phyloP scores from a whole-genome alignment of 1,140 invertebrate species.

The Dreissena polymorpha region DNA sequence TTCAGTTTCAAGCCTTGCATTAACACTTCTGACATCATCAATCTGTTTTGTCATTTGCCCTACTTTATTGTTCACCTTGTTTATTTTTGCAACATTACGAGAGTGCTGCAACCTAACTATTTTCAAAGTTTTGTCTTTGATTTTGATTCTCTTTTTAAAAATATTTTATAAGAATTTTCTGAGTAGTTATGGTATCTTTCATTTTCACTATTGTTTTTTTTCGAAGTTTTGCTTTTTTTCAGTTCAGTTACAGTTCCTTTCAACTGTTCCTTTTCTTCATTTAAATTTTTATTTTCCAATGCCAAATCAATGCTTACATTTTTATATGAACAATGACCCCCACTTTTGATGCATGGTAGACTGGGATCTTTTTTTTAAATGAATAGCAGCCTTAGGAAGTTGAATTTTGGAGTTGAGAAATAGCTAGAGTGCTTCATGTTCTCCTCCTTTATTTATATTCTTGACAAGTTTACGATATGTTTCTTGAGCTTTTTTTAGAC shows the following conservation, averaged over 20 bases:
- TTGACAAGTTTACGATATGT: background rate
- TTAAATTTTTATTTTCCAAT: background rate
- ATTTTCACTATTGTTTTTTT: background rate
- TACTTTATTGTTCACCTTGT: no score
- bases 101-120: no score
- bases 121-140: no score
- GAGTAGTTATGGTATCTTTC: background rate
- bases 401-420: background rate
- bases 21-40: background rate
- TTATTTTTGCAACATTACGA: no score
- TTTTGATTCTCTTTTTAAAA: background rate
- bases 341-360: background rate
- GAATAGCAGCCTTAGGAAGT: background rate
- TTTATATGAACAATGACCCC: background rate
- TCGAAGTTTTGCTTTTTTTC: constrained; percentile 6
- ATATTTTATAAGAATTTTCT: background rate
- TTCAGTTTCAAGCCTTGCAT: background rate
- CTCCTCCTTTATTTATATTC: background rate
- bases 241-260: background rate
- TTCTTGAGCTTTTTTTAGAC: background rate
- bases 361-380: background rate
- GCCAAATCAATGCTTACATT: constrained; percentile 9
- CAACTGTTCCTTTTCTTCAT: constrained; percentile 7
- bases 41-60: background rate
- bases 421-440: background rate